Evolutionary conservation across 2,888 invertebrate species (phyloP), one percentile per base, ranked within the genome.

Genomic region (Synanthedon formicaeformis): DNA sequence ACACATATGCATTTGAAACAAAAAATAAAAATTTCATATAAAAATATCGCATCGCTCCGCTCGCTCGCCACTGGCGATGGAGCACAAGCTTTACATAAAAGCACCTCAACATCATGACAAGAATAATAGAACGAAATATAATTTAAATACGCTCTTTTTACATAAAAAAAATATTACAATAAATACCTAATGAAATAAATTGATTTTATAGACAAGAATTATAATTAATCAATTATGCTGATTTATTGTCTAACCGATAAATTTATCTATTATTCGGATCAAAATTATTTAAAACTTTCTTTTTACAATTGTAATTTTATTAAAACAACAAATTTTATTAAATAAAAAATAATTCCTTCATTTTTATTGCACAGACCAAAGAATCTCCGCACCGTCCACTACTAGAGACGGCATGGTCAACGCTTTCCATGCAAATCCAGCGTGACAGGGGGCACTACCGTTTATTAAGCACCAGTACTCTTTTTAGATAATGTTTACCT

Each of bases 71-170:
- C 60, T 1, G 27, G 11, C 13, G 27, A 62, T 59, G 65, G 66
- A 65, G 65, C 66, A 65, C 68, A 69, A 64, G 61, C 64, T 64
- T 67, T 60, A 71, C 68, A 65, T 70, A 71, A 71, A 78, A 82
- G 83, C 83, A 82, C 83, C 82, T 76, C 67, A 67, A 71, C 60
- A 67, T 66, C 65, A 65, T 68, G 69, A 78, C 69, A 75, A 73
- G 69, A 75, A 71, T 69, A 66, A 60, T 58, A 61, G 58, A 34
- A 34, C 18, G 60, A 67, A 63, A 61, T 34, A 34, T 62, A 59
- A 67, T 49, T 14, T 49, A 49, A 13, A 49, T 13, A 45, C 12
- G 45, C 8, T 14, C 45, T 14, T 45, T 12, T 13, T 13, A 45
- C 45, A 45, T 45, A 45, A 45, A 45, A 45, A n/a, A 13, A 45